Evolutionary conservation across 2,797 vertebrate genomes (phyloP).

Genomic region (Carapus acus): DNA sequence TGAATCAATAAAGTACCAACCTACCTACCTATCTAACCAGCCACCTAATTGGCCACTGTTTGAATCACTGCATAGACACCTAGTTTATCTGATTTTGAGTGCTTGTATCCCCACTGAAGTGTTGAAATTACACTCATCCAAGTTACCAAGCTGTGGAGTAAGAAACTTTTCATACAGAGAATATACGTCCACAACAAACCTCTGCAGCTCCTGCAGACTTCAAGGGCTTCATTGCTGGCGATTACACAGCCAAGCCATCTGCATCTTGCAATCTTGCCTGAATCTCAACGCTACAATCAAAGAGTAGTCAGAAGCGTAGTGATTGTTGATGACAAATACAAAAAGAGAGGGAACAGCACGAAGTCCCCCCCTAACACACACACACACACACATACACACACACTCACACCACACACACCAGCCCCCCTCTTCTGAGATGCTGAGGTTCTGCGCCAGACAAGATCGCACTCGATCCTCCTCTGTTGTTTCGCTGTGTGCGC

Average conservation of each 20-base stretch:
- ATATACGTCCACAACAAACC: slow-evolving; percentile 7
- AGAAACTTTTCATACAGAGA: too few species aligned
- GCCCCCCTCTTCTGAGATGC: slow-evolving; percentile 11
- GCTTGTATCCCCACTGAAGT: too few species aligned
- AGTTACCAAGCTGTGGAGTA: too few species aligned
- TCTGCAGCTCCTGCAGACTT: not conserved
- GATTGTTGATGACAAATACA: not conserved
- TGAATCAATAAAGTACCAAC: too few species aligned
- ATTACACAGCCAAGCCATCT: slow-evolving; percentile 5
- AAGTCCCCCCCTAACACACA: not conserved
- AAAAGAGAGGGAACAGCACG: not conserved
- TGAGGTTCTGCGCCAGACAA: slow-evolving; percentile 7
- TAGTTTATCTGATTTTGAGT: too few species aligned
- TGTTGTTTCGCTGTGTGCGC: slow-evolving; percentile 5
- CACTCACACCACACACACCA: not conserved
- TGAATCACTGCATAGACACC: too few species aligned
- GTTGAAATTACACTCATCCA: too few species aligned
- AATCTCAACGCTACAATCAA: not conserved
- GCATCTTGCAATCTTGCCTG: not conserved
- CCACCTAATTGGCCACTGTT: too few species aligned
- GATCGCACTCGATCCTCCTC: slow-evolving; percentile 5
- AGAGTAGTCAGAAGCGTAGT: not conserved
- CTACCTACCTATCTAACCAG: too few species aligned
- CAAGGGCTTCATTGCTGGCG: slow-evolving; percentile 1
- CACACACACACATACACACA: not conserved